A percentile compares a stretch with the other conserved stretches of the same genome.
Evolutionary conservation across 1,140 invertebrate genomes (phyloP).

Genomic region (Rhyzopertha dominica): DNA sequence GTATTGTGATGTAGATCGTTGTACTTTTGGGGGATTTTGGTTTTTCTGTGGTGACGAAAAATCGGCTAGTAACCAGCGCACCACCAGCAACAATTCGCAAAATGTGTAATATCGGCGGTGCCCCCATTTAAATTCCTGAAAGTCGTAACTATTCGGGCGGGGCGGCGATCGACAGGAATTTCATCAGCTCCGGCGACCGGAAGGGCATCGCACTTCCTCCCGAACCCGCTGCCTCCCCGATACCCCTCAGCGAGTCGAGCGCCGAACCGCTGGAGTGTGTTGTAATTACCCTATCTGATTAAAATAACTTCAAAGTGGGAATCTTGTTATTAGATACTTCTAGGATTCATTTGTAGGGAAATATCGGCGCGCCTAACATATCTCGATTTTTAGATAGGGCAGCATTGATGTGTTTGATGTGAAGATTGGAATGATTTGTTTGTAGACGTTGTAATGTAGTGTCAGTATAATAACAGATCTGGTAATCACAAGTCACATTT

Average conservation of each 20-base stretch:
- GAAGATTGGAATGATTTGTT: conserved; percentile 2
- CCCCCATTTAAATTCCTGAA: conserved; percentile 44
- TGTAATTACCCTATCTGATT: conserved; percentile 42
- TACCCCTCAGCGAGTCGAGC: background rate
- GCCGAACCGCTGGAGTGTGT: conserved; percentile 38
- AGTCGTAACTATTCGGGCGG: conserved; percentile 45
- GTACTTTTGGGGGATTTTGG: too few species aligned
- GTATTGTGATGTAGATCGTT: too few species aligned
- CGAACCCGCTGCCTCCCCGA: conserved; percentile 12
- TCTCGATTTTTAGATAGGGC: background rate
- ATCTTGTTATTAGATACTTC: conserved; percentile 42
- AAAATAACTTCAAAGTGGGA: conserved; percentile 45
- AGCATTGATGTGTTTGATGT: background rate
- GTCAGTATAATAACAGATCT: conserved; percentile 24
- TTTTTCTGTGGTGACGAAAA: too few species aligned
- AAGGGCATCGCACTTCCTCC: conserved; percentile 33
- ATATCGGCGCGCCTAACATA: background rate
- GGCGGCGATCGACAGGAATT: conserved; percentile 43
- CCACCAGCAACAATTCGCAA: conserved; percentile 35
- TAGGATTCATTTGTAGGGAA: background rate
- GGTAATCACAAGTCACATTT: conserved; percentile 27
- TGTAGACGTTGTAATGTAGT: conserved; percentile 13
- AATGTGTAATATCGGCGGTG: conserved; percentile 42
- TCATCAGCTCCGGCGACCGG: conserved; percentile 45
- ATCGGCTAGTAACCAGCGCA: too few species aligned